Base-by-base conservation (phyloP, 2,797 vertebrate genomes). In the Scolopax rusticola region DNA sequence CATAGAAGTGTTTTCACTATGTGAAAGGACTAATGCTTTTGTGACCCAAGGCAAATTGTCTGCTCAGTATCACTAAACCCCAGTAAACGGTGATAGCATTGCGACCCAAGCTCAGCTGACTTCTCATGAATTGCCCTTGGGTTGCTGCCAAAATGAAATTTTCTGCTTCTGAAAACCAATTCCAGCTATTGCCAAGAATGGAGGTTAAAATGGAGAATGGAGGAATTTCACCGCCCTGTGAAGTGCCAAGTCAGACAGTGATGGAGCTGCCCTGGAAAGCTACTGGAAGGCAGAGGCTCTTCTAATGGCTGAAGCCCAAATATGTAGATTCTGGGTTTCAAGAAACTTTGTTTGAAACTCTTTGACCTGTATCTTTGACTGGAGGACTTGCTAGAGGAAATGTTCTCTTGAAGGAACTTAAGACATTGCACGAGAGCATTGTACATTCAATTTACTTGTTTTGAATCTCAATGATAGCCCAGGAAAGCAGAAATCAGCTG, bases 121-220 rank as follows among this genome's bases (percentile, higher is more conserved):
- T 86, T 77, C 84, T 88, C 77, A 38, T 54, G 8, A 33, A 67
- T 41, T 88, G 81, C 78, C 45, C n/a, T 75, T 84, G 84, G 48
- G 60, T 36, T 59, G 57, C 60, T 94, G 92, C 84, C 84, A 93
- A 63, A 93, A 50, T 2, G 24, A 60, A 68, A 73, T 64, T 88
- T 92, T 92, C 84, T 93, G 71, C 85, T 87, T 90, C 92, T 89
- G 91, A 85, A 95, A 89, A 61, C 57, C 45, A 89, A 77, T 74
- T 40, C 63, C 40, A 75, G 45, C 40, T 94, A 79, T 69, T 94
- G 85, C 91, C 65, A 77, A 32, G 81, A 84, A n/a, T 7, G 57
- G 79, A 91, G 56, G 78, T 67, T 53, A 11, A 69, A 65, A 84
- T 86, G 84, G 78, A 84, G 82, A 69, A 68, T 30, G 41, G 47